phyloP scores from a whole-genome alignment of 2,113 vertebrate species.

The Saccopteryx leptura region DNA sequence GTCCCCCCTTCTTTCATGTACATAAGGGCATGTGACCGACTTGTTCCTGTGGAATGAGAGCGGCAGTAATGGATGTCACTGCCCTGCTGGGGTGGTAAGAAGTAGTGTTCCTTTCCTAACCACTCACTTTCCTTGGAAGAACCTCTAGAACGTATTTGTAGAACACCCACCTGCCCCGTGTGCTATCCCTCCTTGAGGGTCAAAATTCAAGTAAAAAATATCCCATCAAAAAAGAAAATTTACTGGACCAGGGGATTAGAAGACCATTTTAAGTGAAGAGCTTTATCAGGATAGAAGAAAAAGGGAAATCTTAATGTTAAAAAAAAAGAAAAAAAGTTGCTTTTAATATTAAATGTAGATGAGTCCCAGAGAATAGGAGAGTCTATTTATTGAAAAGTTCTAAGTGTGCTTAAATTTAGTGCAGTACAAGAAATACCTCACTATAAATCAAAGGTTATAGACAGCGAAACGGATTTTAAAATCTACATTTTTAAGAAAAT shows the following conservation, averaged over 20 bases:
- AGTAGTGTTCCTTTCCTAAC: not conserved
- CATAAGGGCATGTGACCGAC: not conserved
- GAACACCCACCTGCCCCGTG: not conserved
- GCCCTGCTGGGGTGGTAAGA: not conserved
- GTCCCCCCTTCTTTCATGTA: not conserved
- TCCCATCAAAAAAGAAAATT: not conserved
- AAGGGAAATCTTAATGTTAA: not conserved
- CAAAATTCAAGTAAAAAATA: not conserved
- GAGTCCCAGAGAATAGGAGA: not conserved
- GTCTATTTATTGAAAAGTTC: not conserved
- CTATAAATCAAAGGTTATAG: not conserved
- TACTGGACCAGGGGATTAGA: not conserved
- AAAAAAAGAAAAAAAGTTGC: not conserved
- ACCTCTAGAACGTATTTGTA: not conserved
- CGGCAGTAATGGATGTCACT: not conserved
- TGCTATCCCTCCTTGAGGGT: not conserved
- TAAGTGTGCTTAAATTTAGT: not conserved
- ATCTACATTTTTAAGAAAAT: constrained; percentile 33
- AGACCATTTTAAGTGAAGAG: not conserved
- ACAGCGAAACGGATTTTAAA: not conserved
- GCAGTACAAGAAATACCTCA: not conserved
- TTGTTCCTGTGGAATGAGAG: not conserved
- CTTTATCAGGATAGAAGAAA: not conserved
- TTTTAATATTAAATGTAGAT: not conserved
- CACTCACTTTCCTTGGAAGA: not conserved